Evolutionary conservation across 64 coral and sea anemone species (phyloP).

Genomic region (Montipora foliosa): DNA sequence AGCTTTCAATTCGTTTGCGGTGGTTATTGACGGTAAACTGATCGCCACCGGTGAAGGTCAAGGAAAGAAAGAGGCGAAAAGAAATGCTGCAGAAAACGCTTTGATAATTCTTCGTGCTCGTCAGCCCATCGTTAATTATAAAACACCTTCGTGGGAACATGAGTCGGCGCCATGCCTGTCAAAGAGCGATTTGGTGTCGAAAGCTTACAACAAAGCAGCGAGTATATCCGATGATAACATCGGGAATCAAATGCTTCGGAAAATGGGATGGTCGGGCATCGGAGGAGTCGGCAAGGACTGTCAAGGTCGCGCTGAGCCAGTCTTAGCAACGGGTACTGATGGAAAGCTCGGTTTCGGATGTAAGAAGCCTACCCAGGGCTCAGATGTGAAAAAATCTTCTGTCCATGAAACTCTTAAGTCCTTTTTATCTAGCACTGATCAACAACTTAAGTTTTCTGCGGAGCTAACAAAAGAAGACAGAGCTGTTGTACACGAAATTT

Average conservation of each 20-base stretch:
- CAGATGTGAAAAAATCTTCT: conserved; percentile 40
- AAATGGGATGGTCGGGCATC: conserved; percentile 95
- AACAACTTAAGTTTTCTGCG: conserved; percentile 83
- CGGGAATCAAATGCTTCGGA: conserved; percentile 87
- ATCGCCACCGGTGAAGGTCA: conserved; percentile 71
- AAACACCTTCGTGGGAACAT: conserved; percentile 45
- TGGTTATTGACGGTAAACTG: conserved; percentile 69
- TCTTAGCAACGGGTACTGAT: conserved; percentile 70
- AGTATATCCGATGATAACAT: conserved; percentile 86
- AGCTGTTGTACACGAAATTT: conserved; percentile 72
- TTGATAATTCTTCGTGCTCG: conserved; percentile 75
- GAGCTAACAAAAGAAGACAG: conserved; percentile 88
- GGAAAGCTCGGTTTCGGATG: conserved; percentile 83
- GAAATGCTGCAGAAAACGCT: conserved; percentile 76
- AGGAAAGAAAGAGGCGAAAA: conserved; percentile 82
- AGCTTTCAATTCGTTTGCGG: conserved; percentile 53
- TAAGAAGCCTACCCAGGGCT: neutral
- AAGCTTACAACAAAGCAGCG: conserved; percentile 72
- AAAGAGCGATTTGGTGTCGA: conserved; percentile 67
- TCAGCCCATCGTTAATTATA: conserved; percentile 59
- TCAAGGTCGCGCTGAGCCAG: conserved; percentile 85
- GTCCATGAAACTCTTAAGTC: conserved; percentile 71
- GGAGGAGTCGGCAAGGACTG: conserved; percentile 81
- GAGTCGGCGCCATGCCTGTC: conserved; percentile 47
- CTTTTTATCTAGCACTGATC: conserved; percentile 73